Evolutionary conservation across 2,113 vertebrate genomes (phyloP).

Genomic region (Osmerus mordax): DNA sequence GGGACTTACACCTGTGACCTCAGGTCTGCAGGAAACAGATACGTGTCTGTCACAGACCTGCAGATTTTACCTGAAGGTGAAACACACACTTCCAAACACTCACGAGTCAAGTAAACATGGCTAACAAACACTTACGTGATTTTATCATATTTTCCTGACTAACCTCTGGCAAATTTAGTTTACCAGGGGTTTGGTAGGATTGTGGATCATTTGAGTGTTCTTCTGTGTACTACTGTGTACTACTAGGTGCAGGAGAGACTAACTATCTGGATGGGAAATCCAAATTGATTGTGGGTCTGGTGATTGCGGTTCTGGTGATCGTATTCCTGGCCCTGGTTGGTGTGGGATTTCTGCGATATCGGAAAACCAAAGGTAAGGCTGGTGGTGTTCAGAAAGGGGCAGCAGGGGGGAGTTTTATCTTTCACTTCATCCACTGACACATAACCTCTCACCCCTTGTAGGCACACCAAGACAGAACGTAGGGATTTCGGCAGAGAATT

Average conservation of each 20-base stretch:
- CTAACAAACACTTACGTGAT: no score
- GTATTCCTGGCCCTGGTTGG: no score
- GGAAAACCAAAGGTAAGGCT: not conserved
- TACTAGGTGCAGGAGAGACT: constrained; percentile 24
- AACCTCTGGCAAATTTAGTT: no score
- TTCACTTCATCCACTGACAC: not conserved
- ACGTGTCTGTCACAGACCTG: constrained; percentile 7
- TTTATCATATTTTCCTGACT: no score
- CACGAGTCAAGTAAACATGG: no score
- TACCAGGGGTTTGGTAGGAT: no score
- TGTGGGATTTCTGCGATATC: no score
- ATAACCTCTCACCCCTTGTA: no score
- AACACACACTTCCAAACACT: no score
- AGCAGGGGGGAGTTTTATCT: not conserved
- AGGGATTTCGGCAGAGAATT: no score
- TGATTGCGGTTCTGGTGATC: constrained; percentile 47
- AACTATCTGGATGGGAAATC: fast-evolving
- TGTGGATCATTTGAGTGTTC: not conserved
- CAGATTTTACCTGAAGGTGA: not conserved
- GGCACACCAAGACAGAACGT: no score
- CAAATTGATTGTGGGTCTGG: constrained; percentile 66
- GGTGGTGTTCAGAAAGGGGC: not conserved
- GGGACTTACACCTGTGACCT: constrained; percentile 53
- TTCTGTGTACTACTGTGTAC: not conserved
- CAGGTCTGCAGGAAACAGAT: not conserved